Conservation (phyloP, 30 jellyfish, hydroid and myxozoan species). For the Turritopsis dohrnii region DNA sequence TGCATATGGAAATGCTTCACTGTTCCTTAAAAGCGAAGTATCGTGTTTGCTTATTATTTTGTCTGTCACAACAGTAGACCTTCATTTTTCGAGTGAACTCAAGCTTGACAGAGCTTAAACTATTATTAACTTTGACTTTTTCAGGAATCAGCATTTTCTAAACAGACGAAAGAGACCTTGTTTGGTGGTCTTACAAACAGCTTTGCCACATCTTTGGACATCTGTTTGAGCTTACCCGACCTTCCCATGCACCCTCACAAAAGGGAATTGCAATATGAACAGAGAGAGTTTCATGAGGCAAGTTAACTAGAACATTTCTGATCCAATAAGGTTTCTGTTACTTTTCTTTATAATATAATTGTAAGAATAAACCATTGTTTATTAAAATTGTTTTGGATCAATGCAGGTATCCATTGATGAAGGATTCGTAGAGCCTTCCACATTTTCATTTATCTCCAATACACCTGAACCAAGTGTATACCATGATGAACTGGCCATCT, state of each 20-base stretch:
- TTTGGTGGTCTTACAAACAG: slow-evolving; percentile 48
- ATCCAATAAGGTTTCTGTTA: too few species aligned
- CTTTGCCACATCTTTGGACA: slow-evolving; percentile 27
- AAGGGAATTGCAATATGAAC: not conserved
- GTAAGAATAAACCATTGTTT: not conserved
- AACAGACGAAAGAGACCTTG: not conserved
- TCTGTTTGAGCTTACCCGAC: slow-evolving; percentile 35
- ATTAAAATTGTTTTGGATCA: not conserved
- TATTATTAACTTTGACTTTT: too few species aligned
- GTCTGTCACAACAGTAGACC: not conserved
- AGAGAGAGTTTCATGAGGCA: not conserved
- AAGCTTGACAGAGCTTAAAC: too few species aligned
- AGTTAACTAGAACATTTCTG: too few species aligned
- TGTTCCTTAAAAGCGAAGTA: not conserved
- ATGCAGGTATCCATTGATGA: slow-evolving; percentile 24
- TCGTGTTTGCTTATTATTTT: not conserved
- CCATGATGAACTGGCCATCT: not conserved
- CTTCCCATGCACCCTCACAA: not conserved
- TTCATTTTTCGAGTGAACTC: too few species aligned
- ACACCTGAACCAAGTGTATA: not conserved
- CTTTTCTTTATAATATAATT: not conserved
- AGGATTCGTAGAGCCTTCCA: slow-evolving; percentile 40
- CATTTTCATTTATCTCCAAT: slow-evolving; percentile 9
- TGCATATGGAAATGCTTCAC: not conserved
- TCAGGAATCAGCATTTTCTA: slow-evolving; percentile 17